Evolutionary conservation across 2,888 invertebrate genomes (phyloP).

Genomic region (Poecilus cupreus): DNA sequence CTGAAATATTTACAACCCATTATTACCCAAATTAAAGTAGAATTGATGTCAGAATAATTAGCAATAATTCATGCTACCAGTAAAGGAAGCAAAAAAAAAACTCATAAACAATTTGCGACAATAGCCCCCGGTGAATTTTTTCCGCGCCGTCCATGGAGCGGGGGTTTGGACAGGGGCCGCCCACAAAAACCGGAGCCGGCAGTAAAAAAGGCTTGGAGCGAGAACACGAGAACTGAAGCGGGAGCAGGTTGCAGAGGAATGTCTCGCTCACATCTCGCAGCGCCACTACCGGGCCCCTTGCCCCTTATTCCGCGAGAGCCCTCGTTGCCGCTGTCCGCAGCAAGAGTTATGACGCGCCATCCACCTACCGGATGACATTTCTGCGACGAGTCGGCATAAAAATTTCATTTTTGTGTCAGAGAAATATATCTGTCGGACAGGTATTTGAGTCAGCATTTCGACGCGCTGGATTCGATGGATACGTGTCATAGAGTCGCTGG

Average conservation of each 20-base stretch:
- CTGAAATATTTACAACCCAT: constrained; percentile 20
- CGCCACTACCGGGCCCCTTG: constrained; percentile 59
- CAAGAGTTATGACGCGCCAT: constrained; percentile 68
- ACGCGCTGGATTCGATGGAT: no score
- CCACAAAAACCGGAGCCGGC: constrained; percentile 49
- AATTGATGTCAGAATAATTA: constrained; percentile 44
- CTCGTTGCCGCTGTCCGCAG: constrained; percentile 59
- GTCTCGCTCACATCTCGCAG: constrained; percentile 18
- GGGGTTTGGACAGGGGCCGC: constrained; percentile 37
- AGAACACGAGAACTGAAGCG: constrained; percentile 16
- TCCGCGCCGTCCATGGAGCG: constrained; percentile 20
- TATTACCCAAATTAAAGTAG: constrained; percentile 35
- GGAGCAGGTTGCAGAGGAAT: constrained; percentile 38
- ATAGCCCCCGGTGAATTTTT: constrained; percentile 22
- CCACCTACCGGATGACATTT: constrained; percentile 65
- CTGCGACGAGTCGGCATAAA: not conserved
- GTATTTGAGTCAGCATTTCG: not conserved
- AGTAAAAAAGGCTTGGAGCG: constrained; percentile 33
- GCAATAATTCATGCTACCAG: constrained; percentile 37
- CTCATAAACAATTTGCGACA: constrained; percentile 22
- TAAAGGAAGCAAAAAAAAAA: not conserved
- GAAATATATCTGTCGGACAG: constrained; percentile 66
- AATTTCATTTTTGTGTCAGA: constrained; percentile 66
- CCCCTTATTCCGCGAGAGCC: constrained; percentile 57
- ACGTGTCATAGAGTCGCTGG: no score